Evolutionary conservation across 2,888 invertebrate species (phyloP), one percentile per base, ranked within the genome.

Genomic region (Zele albiditarsus): DNA sequence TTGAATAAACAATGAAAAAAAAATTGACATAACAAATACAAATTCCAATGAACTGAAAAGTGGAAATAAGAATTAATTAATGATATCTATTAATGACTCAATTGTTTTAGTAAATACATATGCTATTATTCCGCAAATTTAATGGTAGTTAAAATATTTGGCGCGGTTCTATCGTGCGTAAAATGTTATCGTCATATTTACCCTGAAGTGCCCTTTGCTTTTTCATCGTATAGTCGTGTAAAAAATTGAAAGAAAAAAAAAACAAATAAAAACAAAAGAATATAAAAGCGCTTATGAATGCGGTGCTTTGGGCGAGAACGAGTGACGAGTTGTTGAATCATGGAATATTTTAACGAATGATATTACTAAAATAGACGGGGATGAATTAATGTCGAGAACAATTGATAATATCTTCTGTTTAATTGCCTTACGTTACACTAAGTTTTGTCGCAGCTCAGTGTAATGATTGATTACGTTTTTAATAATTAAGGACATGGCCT

Each of bases 121-220:
- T 73, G 73, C 72, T 79, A 70, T 53, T 73, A 53, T 73, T 20
- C 68, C 58, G 53, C 62, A 46, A 67, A 57, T 68, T 62, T 38
- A 53, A 68, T 20, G 12, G 28, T 49, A 71, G 75, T 63, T 72
- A 57, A 57, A 68, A 28, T 33, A 53, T 73, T 25, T 53, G 70
- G 66, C 79, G 79, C 78, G 80, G 76, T 79, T 78, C 65, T 14
- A 53, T 69, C 31, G 69, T 27, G 33, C 67, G 42, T 28, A 31
- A 49, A 70, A 78, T 82, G 81, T 82, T 82, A 80, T 82, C 78
- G 82, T 82, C 82, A 82, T 82, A 82, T 82, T 82, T 82, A 82
- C 82, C 82, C 82, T 76, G 79, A 80, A 82, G 80, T 81, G 80
- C 81, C 82, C 80, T 80, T 80, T 81, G 77, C 79, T 82, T 82